Conservation (phyloP, 64 coral and sea anemone species). For the Hydrozoanthus tunicans region DNA sequence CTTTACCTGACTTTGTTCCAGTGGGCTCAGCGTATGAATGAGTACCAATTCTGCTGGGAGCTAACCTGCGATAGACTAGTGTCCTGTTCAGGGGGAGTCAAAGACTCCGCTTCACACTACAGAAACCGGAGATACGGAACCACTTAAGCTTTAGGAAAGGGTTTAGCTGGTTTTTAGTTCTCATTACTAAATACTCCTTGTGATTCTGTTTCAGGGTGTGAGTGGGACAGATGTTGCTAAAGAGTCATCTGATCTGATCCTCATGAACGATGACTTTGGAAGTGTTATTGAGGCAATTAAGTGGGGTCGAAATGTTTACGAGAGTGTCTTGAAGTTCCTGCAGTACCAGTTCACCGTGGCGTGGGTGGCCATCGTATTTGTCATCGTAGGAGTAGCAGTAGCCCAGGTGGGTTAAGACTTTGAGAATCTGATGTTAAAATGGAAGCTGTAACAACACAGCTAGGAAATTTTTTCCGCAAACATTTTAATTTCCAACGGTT, state of each 20-base stretch:
- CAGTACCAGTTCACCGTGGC: constrained; percentile 85
- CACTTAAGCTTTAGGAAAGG: too few relatives aligned
- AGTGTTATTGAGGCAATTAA: constrained; percentile 80
- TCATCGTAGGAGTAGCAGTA: constrained; percentile 66
- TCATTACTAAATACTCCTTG: background rate
- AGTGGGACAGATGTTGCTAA: constrained; percentile 83
- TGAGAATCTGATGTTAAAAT: background rate
- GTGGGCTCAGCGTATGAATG: too few relatives aligned
- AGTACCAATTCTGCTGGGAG: too few relatives aligned
- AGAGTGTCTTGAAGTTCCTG: constrained; percentile 83
- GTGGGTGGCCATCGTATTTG: constrained; percentile 83
- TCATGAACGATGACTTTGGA: constrained; percentile 80
- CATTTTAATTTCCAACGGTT: too few relatives aligned
- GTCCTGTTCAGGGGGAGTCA: too few relatives aligned
- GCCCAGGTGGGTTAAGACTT: background rate
- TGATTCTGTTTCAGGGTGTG: constrained; percentile 58
- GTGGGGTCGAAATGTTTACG: constrained; percentile 88
- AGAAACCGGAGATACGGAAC: too few relatives aligned
- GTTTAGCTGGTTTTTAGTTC: too few relatives aligned
- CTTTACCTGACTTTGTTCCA: too few relatives aligned
- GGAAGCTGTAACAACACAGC: background rate
- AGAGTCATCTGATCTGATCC: constrained; percentile 75
- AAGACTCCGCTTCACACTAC: too few relatives aligned
- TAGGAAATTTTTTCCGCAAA: too few relatives aligned
- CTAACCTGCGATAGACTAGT: too few relatives aligned